Evolutionary conservation across 2,888 invertebrate genomes (phyloP), one percentile per base, ranked within the genome.

Genomic region (Tortricodes alternella): DNA sequence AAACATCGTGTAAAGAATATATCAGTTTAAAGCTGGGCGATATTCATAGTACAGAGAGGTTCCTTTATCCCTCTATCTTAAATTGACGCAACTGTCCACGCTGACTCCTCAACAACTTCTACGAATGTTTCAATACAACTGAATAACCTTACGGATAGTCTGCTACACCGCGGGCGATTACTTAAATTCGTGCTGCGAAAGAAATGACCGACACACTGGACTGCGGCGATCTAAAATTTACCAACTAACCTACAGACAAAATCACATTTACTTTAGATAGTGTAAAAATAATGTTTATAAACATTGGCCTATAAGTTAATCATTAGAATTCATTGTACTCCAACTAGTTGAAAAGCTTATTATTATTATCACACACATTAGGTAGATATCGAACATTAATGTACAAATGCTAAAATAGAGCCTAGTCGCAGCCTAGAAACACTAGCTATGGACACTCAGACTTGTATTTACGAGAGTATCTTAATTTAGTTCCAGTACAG

Each of bases 271-370:
- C 75, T 74, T 77, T 74, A 89, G 83, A 89, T 82, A 83, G 87
- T 90, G 89, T 89, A 89, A 89, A 90, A 89, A 90, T 90, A 89
- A 89, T 85, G 80, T 85, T 84, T 83, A 83, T 83, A 85, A 87
- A 89, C 80, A 83, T 87, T 89, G 88, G 80, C 88, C 85, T 87
- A 89, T 81, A 68, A 79, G 79, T 84, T 76, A 79, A 71, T 74
- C 70, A 78, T 85, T 80, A 76, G 72, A 78, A 80, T 84, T 87
- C 86, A 88, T 87, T 87, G 90, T 89, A 87, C 83, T 86, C 78
- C 74, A 81, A 78, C 86, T 89, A 89, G 78, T 83, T 84, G 83
- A 83, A 85, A 88, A 90, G 90, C 89, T 89, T 90, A 89, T 75
- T 72, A 68, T 83, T 89, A 89, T 89, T 90, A 90, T 90, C 90